Conservation (phyloP, 2,888 invertebrate species). For the Chaitophorus viminalis region DNA sequence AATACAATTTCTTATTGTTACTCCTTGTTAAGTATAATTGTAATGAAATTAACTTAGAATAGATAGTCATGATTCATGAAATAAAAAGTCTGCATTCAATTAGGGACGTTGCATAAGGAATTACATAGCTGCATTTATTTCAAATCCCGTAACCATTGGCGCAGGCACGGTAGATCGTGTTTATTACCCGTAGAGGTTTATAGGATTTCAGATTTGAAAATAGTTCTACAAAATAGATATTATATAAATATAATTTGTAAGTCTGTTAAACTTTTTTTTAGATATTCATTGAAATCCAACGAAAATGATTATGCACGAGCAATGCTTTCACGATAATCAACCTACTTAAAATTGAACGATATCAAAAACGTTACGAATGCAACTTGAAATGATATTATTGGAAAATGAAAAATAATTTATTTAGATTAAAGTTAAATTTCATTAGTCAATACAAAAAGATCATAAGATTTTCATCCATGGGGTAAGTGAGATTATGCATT, state of each 20-base stretch:
- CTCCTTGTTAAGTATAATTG: neutral
- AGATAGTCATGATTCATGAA: neutral
- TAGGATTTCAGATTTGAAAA: neutral
- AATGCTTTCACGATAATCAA: neutral
- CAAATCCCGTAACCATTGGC: neutral
- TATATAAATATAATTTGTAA: too few species aligned
- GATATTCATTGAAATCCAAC: neutral
- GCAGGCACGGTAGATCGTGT: neutral
- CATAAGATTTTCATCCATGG: too few species aligned
- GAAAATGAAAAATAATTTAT: too few species aligned
- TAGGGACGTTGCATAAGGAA: neutral
- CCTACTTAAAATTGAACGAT: too few species aligned
- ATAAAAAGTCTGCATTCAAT: neutral
- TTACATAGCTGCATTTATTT: neutral
- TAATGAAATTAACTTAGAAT: neutral
- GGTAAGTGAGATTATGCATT: too few species aligned
- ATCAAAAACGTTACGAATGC: too few species aligned
- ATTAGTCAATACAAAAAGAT: too few species aligned
- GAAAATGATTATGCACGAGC: neutral
- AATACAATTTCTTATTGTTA: neutral
- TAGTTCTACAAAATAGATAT: neutral
- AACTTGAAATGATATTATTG: too few species aligned
- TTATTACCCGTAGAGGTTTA: neutral
- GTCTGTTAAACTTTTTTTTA: too few species aligned
- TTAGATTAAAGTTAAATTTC: too few species aligned